phyloP scores from a whole-genome alignment of 2,113 vertebrate genomes.

The Phaethon lepturus region DNA sequence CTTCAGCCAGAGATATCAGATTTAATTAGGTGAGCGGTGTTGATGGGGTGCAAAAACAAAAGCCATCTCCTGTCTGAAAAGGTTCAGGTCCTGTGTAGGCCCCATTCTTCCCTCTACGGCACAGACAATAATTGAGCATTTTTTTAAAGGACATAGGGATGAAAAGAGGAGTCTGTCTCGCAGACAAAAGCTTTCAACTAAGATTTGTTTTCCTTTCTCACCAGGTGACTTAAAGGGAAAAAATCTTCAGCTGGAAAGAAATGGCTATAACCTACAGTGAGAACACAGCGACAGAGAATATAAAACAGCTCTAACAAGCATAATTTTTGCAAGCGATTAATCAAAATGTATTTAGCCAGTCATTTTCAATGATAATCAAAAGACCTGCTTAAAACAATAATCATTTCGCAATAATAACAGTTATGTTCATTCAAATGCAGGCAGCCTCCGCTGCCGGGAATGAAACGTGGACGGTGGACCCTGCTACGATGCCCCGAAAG shows the following conservation, averaged over 20 bases:
- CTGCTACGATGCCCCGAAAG: not conserved
- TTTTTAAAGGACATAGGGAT: constrained; percentile 76
- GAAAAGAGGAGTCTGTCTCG: constrained; percentile 71
- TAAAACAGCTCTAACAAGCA: constrained; percentile 79
- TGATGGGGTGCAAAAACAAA: constrained; percentile 95
- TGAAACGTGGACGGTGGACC: not conserved
- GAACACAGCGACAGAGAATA: constrained; percentile 79
- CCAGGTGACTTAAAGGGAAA: constrained; percentile 87
- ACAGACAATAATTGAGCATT: constrained; percentile 91
- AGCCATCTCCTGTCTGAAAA: constrained; percentile 90
- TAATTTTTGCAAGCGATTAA: constrained; percentile 80
- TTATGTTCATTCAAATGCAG: constrained; percentile 54
- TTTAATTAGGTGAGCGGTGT: constrained; percentile 97
- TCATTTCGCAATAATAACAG: constrained; percentile 73
- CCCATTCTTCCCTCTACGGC: constrained; percentile 81
- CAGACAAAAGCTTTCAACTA: constrained; percentile 88
- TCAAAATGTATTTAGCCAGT: constrained; percentile 80
- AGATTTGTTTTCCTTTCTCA: constrained; percentile 84
- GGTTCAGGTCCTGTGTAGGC: constrained; percentile 88
- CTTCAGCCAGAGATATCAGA: constrained; percentile 91
- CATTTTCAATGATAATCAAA: constrained; percentile 78
- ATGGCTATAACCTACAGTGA: constrained; percentile 72
- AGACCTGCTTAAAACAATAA: constrained; percentile 78
- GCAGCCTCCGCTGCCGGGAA: constrained; percentile 48
- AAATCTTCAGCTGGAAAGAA: constrained; percentile 69